Base-by-base conservation (phyloP, 2,888 invertebrate genomes). In the Endomychus coccineus region DNA sequence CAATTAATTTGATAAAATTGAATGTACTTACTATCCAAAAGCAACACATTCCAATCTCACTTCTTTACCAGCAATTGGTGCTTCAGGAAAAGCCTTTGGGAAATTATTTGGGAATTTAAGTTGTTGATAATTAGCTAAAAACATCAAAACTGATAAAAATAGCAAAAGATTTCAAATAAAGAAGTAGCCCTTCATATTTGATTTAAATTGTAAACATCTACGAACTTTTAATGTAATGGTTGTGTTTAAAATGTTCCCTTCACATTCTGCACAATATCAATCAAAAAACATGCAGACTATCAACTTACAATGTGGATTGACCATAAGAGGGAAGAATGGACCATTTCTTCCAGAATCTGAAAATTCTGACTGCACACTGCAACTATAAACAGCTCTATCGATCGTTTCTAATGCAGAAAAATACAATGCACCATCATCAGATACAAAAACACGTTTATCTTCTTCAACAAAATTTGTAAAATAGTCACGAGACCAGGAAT, bases 401-500 rank as follows among this genome's bases (percentile, higher is more conserved):
- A 91, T 89, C 16, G 80, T 79, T 66, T 95, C 94, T 51, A 96
- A 73, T 4, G 90, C 86, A 12, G 95, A 91, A 61, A 96, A 95
- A 59, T 96, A 96, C 10, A 96, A 73, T 9, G 92, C 86, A 25
- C 95, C 95, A 69, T 95, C 94, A 55, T 81, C 74, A 0, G 95
- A 95, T 0, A 94, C 91, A 71, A 96, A 95, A 0, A 92, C 87
- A 47, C 95, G 73, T 55, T 82, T 78, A 62, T 92, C 90, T 64
- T 94, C 90, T 61, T 94, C 89, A 1, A 96, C 91, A 50, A 94
- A 86, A 63, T 91, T 91, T 0, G 87, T 86, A 51, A 92, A 90
- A 55, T 77, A 83, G 55, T 86, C 84, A 44, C 94, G 78, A 6
- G 87, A 83, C 95, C 95, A 96, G 49, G 89, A 82, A 63, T 87